Percentiles rank a stretch among this genome's conserved stretches.
Evolutionary conservation across 1,140 invertebrate genomes (phyloP).

Genomic region (Ceratina japonica): DNA sequence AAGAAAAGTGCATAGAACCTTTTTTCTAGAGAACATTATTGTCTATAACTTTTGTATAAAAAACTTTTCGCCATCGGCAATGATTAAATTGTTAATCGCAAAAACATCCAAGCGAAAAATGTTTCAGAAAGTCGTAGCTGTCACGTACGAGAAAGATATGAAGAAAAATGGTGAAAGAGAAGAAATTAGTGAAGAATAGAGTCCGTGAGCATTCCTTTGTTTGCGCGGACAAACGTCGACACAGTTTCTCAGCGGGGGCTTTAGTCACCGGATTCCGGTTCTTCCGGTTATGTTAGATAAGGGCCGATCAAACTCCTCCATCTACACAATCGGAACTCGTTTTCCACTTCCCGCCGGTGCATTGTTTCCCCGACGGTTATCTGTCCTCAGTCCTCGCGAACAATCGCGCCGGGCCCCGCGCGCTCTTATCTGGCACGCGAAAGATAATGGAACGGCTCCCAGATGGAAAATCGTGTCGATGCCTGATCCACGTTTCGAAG

Average conservation of each 20-base stretch:
- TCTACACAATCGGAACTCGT: conserved; percentile 14
- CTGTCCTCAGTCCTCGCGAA: neutral
- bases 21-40: no score
- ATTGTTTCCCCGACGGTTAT: conserved; percentile 20
- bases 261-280: neutral
- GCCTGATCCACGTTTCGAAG: neutral
- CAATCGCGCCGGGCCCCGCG: neutral
- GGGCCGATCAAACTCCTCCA: conserved; percentile 29
- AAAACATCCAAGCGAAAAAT: no score
- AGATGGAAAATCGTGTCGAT: conserved; percentile 25
- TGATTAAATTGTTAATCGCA: no score
- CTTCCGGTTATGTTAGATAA: conserved; percentile 27
- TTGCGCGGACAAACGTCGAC: neutral
- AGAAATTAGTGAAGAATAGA: neutral
- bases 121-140: no score
- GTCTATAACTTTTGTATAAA: no score
- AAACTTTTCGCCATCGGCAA: no score
- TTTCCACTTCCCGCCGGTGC: neutral
- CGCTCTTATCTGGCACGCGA: neutral
- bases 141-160: no score
- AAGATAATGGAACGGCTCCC: neutral
- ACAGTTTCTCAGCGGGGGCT: neutral
- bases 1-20: no score
- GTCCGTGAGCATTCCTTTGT: neutral
- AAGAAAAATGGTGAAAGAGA: no score